Evolutionary conservation across 1,140 invertebrate genomes (phyloP).

Genomic region (Bathynomus jamesi): DNA sequence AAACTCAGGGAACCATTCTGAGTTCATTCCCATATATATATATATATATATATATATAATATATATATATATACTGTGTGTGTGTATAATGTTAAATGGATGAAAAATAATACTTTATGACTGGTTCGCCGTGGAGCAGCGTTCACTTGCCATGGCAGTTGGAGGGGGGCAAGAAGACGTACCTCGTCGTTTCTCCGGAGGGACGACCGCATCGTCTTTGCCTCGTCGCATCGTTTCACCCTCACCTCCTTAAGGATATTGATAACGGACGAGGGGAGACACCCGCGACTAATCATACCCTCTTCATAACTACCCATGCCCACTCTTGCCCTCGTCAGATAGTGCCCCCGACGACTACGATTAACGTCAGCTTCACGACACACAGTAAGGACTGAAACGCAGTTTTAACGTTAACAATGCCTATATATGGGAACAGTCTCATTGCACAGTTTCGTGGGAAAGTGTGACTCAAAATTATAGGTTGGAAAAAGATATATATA

Average conservation of each 20-base stretch:
- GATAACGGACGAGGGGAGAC: neutral
- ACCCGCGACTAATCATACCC: constrained; percentile 11
- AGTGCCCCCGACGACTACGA: constrained; percentile 24
- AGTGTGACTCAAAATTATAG: no score
- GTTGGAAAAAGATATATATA: no score
- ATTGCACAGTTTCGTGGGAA: constrained; percentile 3
- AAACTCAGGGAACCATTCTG: no score
- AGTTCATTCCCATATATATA: no score
- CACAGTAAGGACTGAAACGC: constrained; percentile 13
- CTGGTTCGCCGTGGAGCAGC: no score
- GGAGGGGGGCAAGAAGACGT: constrained; percentile 23
- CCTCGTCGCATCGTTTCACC: constrained; percentile 18
- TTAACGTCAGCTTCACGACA: constrained; percentile 30
- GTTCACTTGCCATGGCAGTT: constrained; percentile 33
- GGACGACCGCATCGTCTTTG: constrained; percentile 31
- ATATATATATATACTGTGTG: no score
- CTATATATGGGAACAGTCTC: neutral
- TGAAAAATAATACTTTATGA: no score
- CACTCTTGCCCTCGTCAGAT: constrained; percentile 29
- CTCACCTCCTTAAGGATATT: neutral
- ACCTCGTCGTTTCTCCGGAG: constrained; percentile 26
- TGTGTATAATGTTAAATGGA: no score
- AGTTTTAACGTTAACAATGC: neutral
- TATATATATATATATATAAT: no score
- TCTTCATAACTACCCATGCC: constrained; percentile 31